Percentiles rank a stretch among this genome's conserved stretches.
phyloP scores from a whole-genome alignment of 2,113 vertebrate species.

The Illadopsis cleaveri region DNA sequence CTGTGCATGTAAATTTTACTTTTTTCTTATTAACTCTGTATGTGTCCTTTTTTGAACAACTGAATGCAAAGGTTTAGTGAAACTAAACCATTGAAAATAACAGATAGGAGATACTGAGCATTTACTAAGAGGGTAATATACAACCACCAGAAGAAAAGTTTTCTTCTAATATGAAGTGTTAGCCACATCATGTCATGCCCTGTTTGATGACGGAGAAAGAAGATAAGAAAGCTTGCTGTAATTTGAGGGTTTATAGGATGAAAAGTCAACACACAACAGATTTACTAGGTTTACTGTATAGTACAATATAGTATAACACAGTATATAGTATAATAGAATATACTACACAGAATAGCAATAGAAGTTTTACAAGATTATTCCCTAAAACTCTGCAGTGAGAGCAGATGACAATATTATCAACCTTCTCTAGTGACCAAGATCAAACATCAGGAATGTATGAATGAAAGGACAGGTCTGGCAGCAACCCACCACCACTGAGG shows the following conservation, averaged over 20 bases:
- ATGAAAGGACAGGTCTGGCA: neutral
- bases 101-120: neutral
- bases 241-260: neutral
- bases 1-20: neutral
- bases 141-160: neutral
- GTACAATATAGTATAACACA: neutral
- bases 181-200: neutral
- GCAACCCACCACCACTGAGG: neutral
- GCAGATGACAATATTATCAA: neutral
- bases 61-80: neutral
- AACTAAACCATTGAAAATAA: neutral
- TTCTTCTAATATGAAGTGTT: neutral
- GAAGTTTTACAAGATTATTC: neutral
- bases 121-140: neutral
- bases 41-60: neutral
- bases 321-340: neutral
- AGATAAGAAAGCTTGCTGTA: neutral
- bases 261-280: neutral
- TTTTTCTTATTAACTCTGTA: neutral
- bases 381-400: neutral
- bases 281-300: neutral
- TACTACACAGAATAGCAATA: neutral
- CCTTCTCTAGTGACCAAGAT: neutral
- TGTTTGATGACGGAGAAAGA: neutral
- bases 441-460: neutral